A percentile compares a stretch with the other conserved stretches of the same genome.
phyloP scores from a whole-genome alignment of 1,140 invertebrate genomes.

The Maniola jurtina region DNA sequence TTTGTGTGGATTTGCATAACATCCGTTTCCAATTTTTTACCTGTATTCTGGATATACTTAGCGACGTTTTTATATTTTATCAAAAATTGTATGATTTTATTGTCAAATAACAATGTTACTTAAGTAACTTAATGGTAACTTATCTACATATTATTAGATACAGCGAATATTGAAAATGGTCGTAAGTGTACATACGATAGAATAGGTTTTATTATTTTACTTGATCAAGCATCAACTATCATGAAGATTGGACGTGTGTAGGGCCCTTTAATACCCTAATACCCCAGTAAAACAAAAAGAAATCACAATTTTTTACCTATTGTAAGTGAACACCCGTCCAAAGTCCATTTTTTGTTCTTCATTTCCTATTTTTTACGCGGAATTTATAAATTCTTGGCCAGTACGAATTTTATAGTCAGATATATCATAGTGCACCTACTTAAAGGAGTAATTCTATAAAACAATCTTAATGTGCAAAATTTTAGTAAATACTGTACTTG shows the following conservation, averaged over 20 bases:
- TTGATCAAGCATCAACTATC: background rate
- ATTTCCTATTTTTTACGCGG: constrained; percentile 6
- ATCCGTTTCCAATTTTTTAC: too few species aligned
- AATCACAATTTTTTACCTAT: constrained; percentile 46
- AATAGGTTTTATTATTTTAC: too few species aligned
- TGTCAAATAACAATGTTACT: too few species aligned
- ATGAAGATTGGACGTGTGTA: constrained; percentile 22
- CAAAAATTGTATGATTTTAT: too few species aligned
- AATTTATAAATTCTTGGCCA: constrained; percentile 25
- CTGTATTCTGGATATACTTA: too few species aligned
- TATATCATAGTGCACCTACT: background rate
- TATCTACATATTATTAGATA: too few species aligned
- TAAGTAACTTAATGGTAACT: too few species aligned
- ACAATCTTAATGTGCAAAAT: background rate
- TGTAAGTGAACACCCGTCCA: constrained; percentile 49
- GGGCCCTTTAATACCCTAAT: constrained; percentile 15
- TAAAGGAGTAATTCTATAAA: background rate
- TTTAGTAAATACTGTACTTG: too few species aligned
- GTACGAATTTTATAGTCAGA: constrained; percentile 25
- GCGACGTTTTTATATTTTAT: too few species aligned
- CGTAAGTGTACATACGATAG: too few species aligned
- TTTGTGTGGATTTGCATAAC: too few species aligned
- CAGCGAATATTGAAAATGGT: too few species aligned
- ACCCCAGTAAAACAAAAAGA: constrained; percentile 35
- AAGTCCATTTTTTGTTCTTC: constrained; percentile 32